Evolutionary conservation across 2,888 invertebrate genomes (phyloP), one percentile per base, ranked within the genome.

Genomic region (Athalia cordata): DNA sequence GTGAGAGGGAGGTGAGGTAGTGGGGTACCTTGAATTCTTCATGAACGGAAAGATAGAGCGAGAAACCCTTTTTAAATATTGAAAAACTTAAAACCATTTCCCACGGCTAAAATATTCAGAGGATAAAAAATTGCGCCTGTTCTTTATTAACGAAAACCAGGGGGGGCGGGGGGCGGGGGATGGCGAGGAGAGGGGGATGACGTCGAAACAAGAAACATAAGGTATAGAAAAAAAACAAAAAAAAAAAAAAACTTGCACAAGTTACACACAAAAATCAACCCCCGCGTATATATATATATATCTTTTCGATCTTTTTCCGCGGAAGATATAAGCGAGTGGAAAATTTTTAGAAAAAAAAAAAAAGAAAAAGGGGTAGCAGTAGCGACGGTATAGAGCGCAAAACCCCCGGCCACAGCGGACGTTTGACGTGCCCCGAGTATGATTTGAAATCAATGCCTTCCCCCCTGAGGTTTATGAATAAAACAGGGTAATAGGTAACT

Each of bases 41-140:
- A 88, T 80, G 80, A 84, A 81, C 75, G 67, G 64, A 80, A 65
- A 64, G 77, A 77, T 62, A 52, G 67, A 72, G 77, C 55, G 61
- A 29, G 29, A 57, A 78, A 78, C 78, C 78, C 78, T 64, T 78
- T 78, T 78, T 78, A 78, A 90, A 89, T 88, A 89, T 89, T 88
- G 85, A 89, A 85, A 87, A 87, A 84, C 85, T 86, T 85, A 86
- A 89, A 88, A 89, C 87, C 87, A 87, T 88, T 89, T 86, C 85
- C 84, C 84, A 82, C 80, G 84, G 78, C 82, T 86, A 84, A 84
- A 86, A 88, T 87, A 88, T 85, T 84, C 81, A 85, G 82, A 82
- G 62, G 62, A 75, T 86, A 86, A 87, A 86, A 86, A 87, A 87
- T 86, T 84, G 84, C 84, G 64, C 74, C 50, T 50, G 81, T 82